These are phyloP conservation scores for Pseudomugil gertrudae DNA, from an alignment of 2,797 vertebrate genomes.

Conservation along the genomic window DNA sequence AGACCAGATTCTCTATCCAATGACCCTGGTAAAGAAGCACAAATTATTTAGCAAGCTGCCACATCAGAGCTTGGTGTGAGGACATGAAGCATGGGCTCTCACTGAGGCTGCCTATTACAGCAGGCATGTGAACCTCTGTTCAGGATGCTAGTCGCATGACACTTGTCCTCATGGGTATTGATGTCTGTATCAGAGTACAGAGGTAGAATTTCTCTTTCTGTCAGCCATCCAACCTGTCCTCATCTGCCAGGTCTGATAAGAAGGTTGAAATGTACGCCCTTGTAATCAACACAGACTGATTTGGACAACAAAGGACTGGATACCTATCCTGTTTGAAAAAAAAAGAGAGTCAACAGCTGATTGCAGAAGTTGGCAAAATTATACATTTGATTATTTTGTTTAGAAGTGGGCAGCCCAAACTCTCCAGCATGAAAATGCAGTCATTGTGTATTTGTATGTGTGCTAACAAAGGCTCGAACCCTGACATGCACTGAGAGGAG, in stretches of 20 bases:
- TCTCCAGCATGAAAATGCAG: neutral
- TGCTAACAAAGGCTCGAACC: slow-evolving; percentile 64
- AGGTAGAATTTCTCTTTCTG: slow-evolving; percentile 62
- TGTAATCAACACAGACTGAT: slow-evolving; percentile 39
- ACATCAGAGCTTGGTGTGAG: slow-evolving; percentile 77
- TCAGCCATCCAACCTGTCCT: slow-evolving; percentile 42
- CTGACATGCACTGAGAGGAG: slow-evolving; percentile 67
- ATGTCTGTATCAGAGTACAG: slow-evolving; percentile 72
- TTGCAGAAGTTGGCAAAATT: neutral
- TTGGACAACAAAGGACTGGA: slow-evolving; percentile 44
- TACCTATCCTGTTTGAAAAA: slow-evolving; percentile 32
- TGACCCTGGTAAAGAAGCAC: slow-evolving; percentile 86
- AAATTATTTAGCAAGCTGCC: slow-evolving; percentile 87
- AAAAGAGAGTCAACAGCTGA: slow-evolving; percentile 26
- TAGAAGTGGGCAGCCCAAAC: slow-evolving; percentile 17
- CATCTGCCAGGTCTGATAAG: slow-evolving; percentile 36
- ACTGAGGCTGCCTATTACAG: slow-evolving; percentile 67
- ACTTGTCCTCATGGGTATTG: slow-evolving; percentile 78
- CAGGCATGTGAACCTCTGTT: slow-evolving; percentile 65
- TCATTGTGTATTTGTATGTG: slow-evolving; percentile 24
- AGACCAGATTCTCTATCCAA: slow-evolving; percentile 82
- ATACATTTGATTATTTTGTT: neutral
- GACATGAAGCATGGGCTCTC: slow-evolving; percentile 72
- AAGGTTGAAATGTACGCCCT: slow-evolving; percentile 33
- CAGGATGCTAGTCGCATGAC: slow-evolving; percentile 62